Conservation (phyloP, 2,888 invertebrate genomes). For the Conus canariensis region DNA sequence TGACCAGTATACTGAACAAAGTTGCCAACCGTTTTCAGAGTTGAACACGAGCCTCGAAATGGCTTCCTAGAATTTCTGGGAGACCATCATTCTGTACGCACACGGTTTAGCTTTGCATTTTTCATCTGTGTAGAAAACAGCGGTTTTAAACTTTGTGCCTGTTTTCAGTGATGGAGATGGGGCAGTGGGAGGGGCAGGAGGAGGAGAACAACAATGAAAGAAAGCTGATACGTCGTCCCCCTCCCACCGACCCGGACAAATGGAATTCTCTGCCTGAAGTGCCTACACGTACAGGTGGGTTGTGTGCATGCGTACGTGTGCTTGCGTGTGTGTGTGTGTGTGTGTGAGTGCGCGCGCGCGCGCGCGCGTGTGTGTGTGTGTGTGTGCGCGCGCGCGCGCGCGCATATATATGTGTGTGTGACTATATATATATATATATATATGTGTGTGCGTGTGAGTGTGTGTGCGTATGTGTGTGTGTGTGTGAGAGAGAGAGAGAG, state of each 20-base stretch:
- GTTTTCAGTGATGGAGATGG: slow-evolving; percentile 34
- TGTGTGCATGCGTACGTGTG: neutral
- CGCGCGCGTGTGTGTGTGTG: neutral
- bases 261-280: slow-evolving; percentile 34
- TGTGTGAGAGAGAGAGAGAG: too few species aligned
- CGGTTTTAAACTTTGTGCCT: too few species aligned
- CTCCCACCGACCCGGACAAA: slow-evolving; percentile 30
- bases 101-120: too few species aligned
- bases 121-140: too few species aligned
- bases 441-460: too few species aligned
- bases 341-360: neutral
- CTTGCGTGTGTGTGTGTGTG: neutral
- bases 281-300: slow-evolving; percentile 40
- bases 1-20: too few species aligned
- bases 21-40: too few species aligned
- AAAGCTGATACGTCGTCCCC: slow-evolving; percentile 29
- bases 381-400: neutral
- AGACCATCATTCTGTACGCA: too few species aligned
- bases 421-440: too few species aligned
- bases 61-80: too few species aligned
- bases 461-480: too few species aligned
- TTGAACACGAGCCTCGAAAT: too few species aligned
- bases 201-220: slow-evolving; percentile 25
- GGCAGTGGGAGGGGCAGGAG: slow-evolving; percentile 24
- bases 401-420: neutral